phyloP scores from a whole-genome alignment of 2,797 vertebrate species.

The Scyliorhinus canicula region DNA sequence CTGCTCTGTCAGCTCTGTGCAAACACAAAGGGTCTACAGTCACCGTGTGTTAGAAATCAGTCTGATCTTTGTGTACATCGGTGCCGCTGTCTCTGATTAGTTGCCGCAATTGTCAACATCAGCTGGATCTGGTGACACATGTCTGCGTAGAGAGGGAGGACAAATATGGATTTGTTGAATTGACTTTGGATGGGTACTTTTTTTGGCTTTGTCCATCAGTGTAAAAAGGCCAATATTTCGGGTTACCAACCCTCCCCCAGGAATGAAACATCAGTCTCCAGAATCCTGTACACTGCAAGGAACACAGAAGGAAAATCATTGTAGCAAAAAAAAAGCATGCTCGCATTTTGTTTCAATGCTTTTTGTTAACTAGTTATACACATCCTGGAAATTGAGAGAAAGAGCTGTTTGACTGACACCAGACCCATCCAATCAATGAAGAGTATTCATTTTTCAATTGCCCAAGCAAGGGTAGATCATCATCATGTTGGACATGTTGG shows the following conservation, averaged over 20 bases:
- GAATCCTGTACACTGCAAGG: background rate
- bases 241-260: background rate
- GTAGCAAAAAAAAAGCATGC: background rate
- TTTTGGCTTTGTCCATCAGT: background rate
- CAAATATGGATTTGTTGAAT: background rate
- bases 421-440: background rate
- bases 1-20: background rate
- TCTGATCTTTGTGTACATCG: background rate
- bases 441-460: background rate
- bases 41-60: background rate
- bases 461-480: background rate
- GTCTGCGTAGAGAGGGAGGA: background rate
- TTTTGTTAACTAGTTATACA: background rate
- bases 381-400: background rate
- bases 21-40: background rate
- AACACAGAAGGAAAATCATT: background rate
- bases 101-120: background rate
- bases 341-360: background rate
- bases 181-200: background rate
- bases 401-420: background rate
- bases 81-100: background rate
- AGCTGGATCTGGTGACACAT: background rate
- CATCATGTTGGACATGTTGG: background rate
- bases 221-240: background rate
- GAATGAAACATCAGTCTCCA: background rate